Evolutionary conservation across 2,888 invertebrate species (phyloP).

Genomic region (Incurvaria masculella): DNA sequence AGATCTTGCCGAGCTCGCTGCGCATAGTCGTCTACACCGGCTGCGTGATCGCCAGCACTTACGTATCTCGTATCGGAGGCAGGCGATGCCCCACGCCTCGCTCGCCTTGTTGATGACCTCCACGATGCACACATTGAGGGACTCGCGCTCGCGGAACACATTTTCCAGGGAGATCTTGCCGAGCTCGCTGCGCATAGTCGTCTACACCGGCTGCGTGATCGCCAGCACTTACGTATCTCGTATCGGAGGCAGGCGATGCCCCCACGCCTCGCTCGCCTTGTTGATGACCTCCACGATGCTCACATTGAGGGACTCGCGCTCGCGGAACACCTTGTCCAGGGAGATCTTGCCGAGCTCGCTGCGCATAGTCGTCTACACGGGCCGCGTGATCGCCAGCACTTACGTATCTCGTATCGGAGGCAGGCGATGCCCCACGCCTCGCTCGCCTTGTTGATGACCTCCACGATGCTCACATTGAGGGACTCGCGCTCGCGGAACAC

Average conservation of each 20-base stretch:
- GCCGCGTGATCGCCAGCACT: slow-evolving; percentile 75
- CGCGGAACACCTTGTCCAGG: slow-evolving; percentile 94
- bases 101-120: slow-evolving; percentile 97
- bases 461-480: slow-evolving; percentile 91
- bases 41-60: slow-evolving; percentile 97
- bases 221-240: slow-evolving; percentile 41
- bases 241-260: slow-evolving; percentile 93
- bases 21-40: slow-evolving; percentile 99
- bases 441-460: slow-evolving; percentile 96
- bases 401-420: slow-evolving; percentile 66
- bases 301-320: slow-evolving; percentile 93
- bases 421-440: slow-evolving; percentile 98
- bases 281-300: slow-evolving; percentile 96
- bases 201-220: slow-evolving; percentile 97
- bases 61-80: slow-evolving; percentile 93
- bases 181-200: slow-evolving; percentile 98
- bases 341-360: slow-evolving; percentile 98
- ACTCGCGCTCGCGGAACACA: slow-evolving; percentile 95
- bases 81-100: slow-evolving; percentile 97
- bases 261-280: slow-evolving; percentile 97
- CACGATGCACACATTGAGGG: slow-evolving; percentile 91
- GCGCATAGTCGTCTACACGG: slow-evolving; percentile 99
- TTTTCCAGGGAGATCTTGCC: slow-evolving; percentile 97
- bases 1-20: slow-evolving; percentile 97
- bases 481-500: slow-evolving; percentile 96